A percentile compares a stretch with the other conserved stretches of the same genome.
phyloP scores from a whole-genome alignment of 2,888 invertebrate species.

The Amphipyra tragopoginis region DNA sequence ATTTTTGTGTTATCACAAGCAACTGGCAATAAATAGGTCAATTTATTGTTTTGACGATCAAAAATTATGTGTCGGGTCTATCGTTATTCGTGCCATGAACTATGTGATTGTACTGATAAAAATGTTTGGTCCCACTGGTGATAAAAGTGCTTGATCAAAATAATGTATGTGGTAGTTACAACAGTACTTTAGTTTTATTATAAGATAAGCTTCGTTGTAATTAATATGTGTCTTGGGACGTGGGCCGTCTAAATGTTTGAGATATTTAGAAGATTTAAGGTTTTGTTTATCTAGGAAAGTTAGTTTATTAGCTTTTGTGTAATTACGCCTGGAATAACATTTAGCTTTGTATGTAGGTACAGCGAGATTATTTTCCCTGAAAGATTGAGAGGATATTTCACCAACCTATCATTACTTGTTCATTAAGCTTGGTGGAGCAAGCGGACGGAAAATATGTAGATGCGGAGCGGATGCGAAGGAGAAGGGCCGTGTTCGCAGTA shows the following conservation, averaged over 20 bases:
- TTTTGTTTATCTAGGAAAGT: conserved; percentile 36
- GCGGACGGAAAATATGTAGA: too few species aligned
- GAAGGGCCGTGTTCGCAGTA: too few species aligned
- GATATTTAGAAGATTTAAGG: conserved; percentile 53
- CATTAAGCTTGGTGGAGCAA: too few species aligned
- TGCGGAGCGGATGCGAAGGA: too few species aligned
- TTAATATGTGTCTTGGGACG: conserved; percentile 57
- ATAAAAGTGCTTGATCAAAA: conserved; percentile 54
- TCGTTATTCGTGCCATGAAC: conserved; percentile 68
- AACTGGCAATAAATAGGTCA: conserved; percentile 84
- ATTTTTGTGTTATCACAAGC: conserved; percentile 79
- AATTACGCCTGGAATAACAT: neutral
- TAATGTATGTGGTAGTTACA: conserved; percentile 54
- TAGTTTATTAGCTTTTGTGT: conserved; percentile 35
- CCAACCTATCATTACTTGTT: too few species aligned
- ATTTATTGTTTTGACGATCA: conserved; percentile 76
- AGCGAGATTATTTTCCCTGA: too few species aligned
- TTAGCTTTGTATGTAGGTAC: neutral
- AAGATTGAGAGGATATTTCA: too few species aligned
- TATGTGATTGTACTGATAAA: conserved; percentile 69
- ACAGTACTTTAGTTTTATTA: conserved; percentile 55
- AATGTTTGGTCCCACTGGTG: conserved; percentile 27
- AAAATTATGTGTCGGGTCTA: conserved; percentile 71
- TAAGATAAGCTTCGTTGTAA: conserved; percentile 54
- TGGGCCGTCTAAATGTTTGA: conserved; percentile 48